Conservation (phyloP, 2,113 vertebrate genomes). For the Aythya baeri region DNA sequence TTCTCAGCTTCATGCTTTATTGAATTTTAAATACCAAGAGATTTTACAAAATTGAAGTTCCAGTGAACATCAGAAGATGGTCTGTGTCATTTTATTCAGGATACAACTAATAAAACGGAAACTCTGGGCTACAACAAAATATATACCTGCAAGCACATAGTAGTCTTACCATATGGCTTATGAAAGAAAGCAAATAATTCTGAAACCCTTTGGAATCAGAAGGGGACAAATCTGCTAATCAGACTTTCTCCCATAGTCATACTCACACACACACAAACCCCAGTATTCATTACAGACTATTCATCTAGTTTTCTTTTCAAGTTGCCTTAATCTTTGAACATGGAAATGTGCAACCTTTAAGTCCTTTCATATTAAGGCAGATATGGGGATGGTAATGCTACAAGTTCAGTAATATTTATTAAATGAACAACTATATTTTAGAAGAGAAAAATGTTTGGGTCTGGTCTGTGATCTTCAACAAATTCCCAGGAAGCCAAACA, state of each 20-base stretch:
- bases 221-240: background rate
- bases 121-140: background rate
- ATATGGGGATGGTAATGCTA: background rate
- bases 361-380: background rate
- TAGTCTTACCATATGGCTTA: background rate
- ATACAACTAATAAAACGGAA: background rate
- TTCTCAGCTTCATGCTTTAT: background rate
- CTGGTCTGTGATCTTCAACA: background rate
- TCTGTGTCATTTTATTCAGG: background rate
- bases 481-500: background rate
- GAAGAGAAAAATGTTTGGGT: background rate
- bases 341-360: background rate
- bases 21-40: background rate
- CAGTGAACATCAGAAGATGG: background rate
- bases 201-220: background rate
- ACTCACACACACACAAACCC: fast-evolving
- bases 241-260: background rate
- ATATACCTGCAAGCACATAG: background rate
- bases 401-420: background rate
- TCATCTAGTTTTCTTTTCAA: background rate
- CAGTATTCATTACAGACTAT: background rate
- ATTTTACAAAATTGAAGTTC: background rate
- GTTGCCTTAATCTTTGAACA: background rate
- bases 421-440: background rate
- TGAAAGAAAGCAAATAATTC: background rate